These are phyloP conservation scores for Balaeniceps rex DNA, from an alignment of 2,113 vertebrate species.

Conservation along the genomic window DNA sequence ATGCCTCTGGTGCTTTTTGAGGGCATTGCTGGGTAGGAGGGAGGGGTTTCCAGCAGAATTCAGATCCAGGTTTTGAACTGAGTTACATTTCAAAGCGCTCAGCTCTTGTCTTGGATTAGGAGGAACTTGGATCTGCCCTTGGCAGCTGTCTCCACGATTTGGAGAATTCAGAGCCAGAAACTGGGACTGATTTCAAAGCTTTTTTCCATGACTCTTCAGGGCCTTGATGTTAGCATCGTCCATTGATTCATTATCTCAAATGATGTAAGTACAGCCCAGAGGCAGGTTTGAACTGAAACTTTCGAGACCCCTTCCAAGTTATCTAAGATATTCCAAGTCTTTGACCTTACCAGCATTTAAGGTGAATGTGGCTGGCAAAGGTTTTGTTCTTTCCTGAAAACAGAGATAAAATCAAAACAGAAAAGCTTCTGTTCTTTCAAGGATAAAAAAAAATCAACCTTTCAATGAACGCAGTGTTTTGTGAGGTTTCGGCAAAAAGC, in stretches of 20 bases:
- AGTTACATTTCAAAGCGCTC: not conserved
- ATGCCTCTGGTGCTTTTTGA: not conserved
- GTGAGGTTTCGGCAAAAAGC: not conserved
- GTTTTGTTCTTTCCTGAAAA: not conserved
- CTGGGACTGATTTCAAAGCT: not conserved
- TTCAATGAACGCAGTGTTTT: not conserved
- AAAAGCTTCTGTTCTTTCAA: slow-evolving; percentile 7
- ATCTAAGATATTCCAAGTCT: not conserved
- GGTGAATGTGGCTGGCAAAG: not conserved
- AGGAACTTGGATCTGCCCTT: not conserved
- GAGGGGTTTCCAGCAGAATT: not conserved
- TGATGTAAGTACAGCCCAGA: not conserved
- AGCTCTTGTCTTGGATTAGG: not conserved
- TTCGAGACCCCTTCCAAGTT: not conserved
- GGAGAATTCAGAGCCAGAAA: not conserved
- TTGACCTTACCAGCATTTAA: not conserved
- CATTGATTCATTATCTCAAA: not conserved
- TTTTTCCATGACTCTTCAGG: not conserved
- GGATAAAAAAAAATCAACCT: not conserved
- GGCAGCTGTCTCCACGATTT: not conserved
- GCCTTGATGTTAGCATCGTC: not conserved
- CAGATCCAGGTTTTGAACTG: not conserved
- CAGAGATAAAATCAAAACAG: not conserved
- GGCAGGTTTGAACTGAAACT: not conserved
- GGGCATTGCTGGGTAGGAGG: not conserved